Conservation (phyloP, 2,797 vertebrate genomes). For the Micrastur ruficollis region DNA sequence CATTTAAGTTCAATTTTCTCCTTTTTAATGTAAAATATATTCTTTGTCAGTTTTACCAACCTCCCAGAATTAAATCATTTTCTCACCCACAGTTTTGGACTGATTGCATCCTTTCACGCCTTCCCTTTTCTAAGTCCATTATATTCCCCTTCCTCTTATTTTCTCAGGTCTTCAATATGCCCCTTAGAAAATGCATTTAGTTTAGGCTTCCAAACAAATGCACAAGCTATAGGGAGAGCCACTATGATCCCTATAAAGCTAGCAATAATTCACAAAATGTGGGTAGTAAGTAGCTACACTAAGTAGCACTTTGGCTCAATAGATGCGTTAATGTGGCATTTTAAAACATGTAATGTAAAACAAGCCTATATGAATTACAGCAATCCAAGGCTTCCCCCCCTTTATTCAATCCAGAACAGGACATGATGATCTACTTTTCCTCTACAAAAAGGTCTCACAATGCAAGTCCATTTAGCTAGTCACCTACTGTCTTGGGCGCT, state of each 20-base stretch:
- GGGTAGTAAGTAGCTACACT: background rate
- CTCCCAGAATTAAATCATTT: constrained; percentile 16
- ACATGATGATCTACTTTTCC: background rate
- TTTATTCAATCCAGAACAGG: background rate
- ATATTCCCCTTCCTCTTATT: background rate
- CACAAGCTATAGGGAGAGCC: background rate
- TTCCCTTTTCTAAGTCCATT: background rate
- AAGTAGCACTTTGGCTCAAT: background rate
- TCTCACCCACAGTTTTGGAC: constrained; percentile 41
- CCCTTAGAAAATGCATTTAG: background rate
- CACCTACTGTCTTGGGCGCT: background rate
- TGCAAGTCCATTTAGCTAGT: background rate
- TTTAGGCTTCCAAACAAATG: background rate
- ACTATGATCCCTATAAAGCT: background rate
- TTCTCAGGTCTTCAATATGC: background rate
- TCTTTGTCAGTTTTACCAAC: background rate
- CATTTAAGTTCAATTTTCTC: background rate
- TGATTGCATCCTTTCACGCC: background rate
- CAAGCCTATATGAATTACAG: background rate
- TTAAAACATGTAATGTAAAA: background rate
- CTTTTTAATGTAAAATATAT: background rate
- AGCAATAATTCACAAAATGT: background rate
- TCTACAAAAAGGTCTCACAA: background rate
- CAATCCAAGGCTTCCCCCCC: background rate
- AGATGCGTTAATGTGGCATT: background rate